phyloP scores from a whole-genome alignment of 2,797 vertebrate genomes.

The Lagocephalus sceleratus region DNA sequence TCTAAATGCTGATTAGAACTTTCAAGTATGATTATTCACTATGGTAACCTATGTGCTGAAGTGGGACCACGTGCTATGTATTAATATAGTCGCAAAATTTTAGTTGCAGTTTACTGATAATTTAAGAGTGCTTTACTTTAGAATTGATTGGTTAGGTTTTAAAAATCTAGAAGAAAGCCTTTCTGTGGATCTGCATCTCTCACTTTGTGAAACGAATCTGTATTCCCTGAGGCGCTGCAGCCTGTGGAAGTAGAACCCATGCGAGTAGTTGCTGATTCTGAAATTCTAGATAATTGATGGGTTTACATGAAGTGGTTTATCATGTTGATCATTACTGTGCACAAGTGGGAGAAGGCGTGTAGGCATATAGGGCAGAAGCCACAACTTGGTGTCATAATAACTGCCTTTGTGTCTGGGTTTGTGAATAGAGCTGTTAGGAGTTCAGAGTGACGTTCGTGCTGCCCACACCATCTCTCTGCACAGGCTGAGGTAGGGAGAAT shows the following conservation, averaged over 20 bases:
- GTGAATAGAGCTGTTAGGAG: conserved; percentile 55
- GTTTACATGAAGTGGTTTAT: conserved; percentile 9
- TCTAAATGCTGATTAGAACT: background rate
- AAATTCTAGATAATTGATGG: conserved; percentile 3
- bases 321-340: conserved; percentile 41
- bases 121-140: too few relatives aligned
- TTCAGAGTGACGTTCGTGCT: conserved; percentile 62
- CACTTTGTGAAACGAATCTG: background rate
- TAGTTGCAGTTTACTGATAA: background rate
- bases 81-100: background rate
- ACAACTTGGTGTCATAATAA: conserved; percentile 44
- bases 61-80: background rate
- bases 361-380: conserved; percentile 27
- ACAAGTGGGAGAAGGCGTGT: conserved; percentile 22
- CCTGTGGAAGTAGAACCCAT: background rate
- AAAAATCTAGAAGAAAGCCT: too few relatives aligned
- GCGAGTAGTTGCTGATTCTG: conserved; percentile 10
- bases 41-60: background rate
- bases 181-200: too few relatives aligned
- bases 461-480: conserved; percentile 52
- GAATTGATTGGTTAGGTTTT: too few relatives aligned
- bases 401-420: conserved; percentile 56
- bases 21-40: background rate
- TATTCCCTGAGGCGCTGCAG: background rate
- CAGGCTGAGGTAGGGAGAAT: conserved; percentile 14